Evolutionary conservation across 1,140 invertebrate species (phyloP).

Genomic region (Mactra quadrangularis): DNA sequence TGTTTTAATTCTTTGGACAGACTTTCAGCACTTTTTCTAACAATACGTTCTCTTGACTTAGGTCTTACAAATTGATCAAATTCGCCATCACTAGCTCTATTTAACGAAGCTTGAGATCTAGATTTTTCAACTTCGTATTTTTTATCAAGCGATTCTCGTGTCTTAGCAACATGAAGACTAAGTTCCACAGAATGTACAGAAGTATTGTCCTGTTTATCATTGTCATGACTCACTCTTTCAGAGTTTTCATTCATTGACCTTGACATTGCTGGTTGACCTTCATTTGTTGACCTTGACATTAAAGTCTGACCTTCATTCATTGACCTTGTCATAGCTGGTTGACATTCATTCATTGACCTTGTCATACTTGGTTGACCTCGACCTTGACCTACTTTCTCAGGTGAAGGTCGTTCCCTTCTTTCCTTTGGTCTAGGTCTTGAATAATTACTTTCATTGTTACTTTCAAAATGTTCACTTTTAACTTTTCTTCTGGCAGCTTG

Average conservation of each 20-base stretch:
- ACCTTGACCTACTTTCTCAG: conserved; percentile 6
- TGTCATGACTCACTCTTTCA: background rate
- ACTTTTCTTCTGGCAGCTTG: conserved; percentile 38
- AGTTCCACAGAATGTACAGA: conserved; percentile 41
- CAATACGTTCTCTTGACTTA: conserved; percentile 16
- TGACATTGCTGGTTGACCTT: conserved; percentile 31
- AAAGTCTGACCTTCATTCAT: conserved; percentile 9
- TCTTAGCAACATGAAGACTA: conserved; percentile 50
- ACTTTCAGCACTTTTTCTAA: conserved; percentile 42
- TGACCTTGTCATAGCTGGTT: conserved; percentile 32
- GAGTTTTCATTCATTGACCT: conserved; percentile 24
- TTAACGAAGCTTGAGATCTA: conserved; percentile 24
- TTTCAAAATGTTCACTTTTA: conserved; percentile 9
- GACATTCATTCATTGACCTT: conserved; percentile 32
- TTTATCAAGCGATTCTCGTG: conserved; percentile 49
- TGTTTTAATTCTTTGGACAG: conserved; percentile 10
- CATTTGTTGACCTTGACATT: conserved; percentile 36
- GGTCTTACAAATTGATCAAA: conserved; percentile 20
- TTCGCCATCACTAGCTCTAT: conserved; percentile 9
- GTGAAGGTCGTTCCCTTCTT: conserved; percentile 14
- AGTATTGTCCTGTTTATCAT: background rate
- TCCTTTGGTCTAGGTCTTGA: conserved; percentile 26
- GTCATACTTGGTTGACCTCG: conserved; percentile 1
- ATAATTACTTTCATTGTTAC: background rate
- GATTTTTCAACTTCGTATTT: conserved; percentile 30